Base-by-base conservation (phyloP, 2,113 vertebrate genomes). In the Lethenteron camtschaticum region DNA sequence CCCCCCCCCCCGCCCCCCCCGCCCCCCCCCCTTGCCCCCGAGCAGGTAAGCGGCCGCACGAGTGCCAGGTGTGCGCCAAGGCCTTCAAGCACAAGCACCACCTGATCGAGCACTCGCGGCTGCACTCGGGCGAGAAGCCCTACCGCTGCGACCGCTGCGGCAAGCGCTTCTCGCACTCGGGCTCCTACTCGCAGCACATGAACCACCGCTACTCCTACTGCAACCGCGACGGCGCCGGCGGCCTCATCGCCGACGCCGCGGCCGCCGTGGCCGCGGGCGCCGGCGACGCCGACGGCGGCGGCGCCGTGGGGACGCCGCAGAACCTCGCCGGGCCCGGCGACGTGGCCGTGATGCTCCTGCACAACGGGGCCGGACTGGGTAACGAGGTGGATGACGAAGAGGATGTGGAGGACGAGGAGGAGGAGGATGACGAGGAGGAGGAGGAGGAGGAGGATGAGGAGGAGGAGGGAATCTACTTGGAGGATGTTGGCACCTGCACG, bases 61-160 rank as follows among this genome's bases (percentile, higher is more conserved):
- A 84, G 74, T 86, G 85, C 55, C 80, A 82, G 70, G 80, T 82
- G 74, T 85, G 85, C 75, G 82, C 78, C 72, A 86, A 86, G 75
- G 85, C 85, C 58, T 86, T 86, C 74, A 86, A 86, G 73, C 85
- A 86, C 57, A 86, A 86, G 77, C 85, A 86, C 74, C 85, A 86
- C 71, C 77, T 85, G 72, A 85, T 85, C 0, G 85, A 86, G 68
- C 85, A 86, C 76, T 81, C 79, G 72, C 81, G 85, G 1, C 80
- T 86, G 66, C 85, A 86, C 80, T 86, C 85, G 0, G 85, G 85
- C 70, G 85, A 86, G 76, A 86, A 86, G 75, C 85, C 85, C 55
- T 85, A 86, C 74, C 79, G 81, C 75, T 86, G 85, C 75, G 83
- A 85, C 75, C 83, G 83, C 72, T 86, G 85, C 5, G 84, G 85